Evolutionary conservation across 2,797 vertebrate genomes (phyloP).

Genomic region (Lagocephalus sceleratus): DNA sequence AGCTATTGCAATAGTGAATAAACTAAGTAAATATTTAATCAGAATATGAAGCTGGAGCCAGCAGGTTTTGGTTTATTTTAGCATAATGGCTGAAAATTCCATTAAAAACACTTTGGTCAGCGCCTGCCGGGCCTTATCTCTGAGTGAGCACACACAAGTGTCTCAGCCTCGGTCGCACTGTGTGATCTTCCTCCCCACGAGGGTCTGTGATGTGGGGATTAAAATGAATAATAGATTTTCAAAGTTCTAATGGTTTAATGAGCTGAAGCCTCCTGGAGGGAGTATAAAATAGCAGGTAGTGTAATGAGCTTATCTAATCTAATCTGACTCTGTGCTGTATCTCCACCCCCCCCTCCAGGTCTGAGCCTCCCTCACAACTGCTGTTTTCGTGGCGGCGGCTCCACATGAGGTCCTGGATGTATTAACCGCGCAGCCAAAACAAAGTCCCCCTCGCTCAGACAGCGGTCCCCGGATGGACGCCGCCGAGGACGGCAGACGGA

Average conservation of each 20-base stretch:
- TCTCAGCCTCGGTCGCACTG: no score
- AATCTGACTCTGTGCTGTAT: slow-evolving; percentile 28
- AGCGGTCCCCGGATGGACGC: slow-evolving; percentile 8
- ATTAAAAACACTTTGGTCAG: neutral
- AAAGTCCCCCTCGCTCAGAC: slow-evolving; percentile 15
- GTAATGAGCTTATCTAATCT: slow-evolving; percentile 26
- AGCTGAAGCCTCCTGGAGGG: slow-evolving; percentile 8
- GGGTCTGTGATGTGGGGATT: no score
- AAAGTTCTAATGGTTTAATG: no score
- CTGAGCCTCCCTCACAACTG: slow-evolving; percentile 8
- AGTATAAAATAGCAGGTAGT: slow-evolving; percentile 10
- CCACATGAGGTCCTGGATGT: slow-evolving; percentile 5
- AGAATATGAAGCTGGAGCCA: neutral
- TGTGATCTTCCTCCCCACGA: no score
- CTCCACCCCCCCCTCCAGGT: no score
- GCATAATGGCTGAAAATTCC: neutral
- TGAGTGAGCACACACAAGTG: no score
- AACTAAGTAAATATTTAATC: no score
- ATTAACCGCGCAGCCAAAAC: slow-evolving; percentile 19
- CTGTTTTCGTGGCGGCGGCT: neutral
- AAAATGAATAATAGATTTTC: no score
- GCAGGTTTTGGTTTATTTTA: neutral
- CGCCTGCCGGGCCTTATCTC: neutral
- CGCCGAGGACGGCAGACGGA: slow-evolving; percentile 2
- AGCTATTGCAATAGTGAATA: no score